Base-by-base conservation (phyloP, 2,888 invertebrate species). In the Chrysolina oricalcia region DNA sequence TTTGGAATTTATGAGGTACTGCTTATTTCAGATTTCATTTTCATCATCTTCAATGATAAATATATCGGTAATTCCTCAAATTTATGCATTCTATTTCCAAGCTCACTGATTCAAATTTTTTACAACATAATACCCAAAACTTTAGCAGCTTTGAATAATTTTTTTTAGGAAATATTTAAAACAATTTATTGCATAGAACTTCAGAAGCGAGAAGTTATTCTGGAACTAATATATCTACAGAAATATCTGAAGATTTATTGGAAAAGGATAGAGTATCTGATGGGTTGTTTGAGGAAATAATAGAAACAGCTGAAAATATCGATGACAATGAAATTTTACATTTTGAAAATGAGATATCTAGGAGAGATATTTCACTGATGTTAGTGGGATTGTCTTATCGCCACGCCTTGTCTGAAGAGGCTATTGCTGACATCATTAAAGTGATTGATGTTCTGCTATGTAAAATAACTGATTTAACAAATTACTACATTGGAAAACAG, bases 361-460 rank as follows among this genome's bases (percentile, higher is more conserved):
- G 43, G 17, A 19, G 19, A n/a, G 41, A 64, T 21, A 64, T 64
- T 43, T 43, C 41, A 64, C 41, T 19, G 41, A 19, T 64, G 43
- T 40, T 64, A 64, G 19, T 21, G 43, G 64, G n/a, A 43, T 64
- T 64, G 41, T 40, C 64, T 43, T 43, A 43, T 43, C 41, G 64
- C 17, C 64, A 64, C 43, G 41, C 41, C 43, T 17, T 64, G 17
- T 64, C 41, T 43, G 17, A 64, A 64, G 64, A 64, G 41, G 64
- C 64, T 19, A 43, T 64, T 64, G 64, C 21, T 41, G 64, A 41
- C 11, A 43, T 41, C 17, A 64, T 64, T 15, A 64, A 64, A 64
- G 17, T 64, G 64, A 64, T 64, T 41, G 64, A 64, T 43, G 64
- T 64, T 64, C 11, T 43, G n/a, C 40, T 64, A 41, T 19, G 19